Conservation (phyloP, 2,888 invertebrate species). For the Herminia tarsipennalis region DNA sequence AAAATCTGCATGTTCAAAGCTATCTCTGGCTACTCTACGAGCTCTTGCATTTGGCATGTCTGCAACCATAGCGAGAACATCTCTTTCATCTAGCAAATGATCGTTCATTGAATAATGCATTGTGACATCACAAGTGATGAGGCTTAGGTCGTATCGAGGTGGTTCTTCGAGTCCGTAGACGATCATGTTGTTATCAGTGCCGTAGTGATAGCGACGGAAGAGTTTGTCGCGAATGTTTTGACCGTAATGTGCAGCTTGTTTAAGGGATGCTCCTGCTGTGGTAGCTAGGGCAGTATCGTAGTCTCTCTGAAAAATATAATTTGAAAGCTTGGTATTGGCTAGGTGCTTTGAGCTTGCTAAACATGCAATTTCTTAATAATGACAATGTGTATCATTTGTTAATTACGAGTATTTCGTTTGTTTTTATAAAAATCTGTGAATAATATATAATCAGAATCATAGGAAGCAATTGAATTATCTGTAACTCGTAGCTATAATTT, state of each 20-base stretch:
- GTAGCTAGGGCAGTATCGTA: not conserved
- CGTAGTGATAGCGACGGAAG: conserved; percentile 65
- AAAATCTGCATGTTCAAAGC: conserved; percentile 62
- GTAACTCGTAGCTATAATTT: too few relatives aligned
- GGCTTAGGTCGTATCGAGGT: conserved; percentile 58
- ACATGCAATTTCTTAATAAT: too few relatives aligned
- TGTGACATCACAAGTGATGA: conserved; percentile 54
- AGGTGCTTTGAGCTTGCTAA: too few relatives aligned
- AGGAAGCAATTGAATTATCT: too few relatives aligned
- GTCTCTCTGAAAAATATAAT: conserved; percentile 17
- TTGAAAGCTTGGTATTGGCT: not conserved
- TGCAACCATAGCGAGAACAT: conserved; percentile 61
- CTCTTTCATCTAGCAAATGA: conserved; percentile 55
- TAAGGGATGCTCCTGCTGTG: conserved; percentile 57
- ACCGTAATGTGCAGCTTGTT: conserved; percentile 70
- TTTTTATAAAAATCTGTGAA: too few relatives aligned
- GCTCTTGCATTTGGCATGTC: conserved; percentile 59
- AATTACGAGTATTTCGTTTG: too few relatives aligned
- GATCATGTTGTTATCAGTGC: conserved; percentile 45
- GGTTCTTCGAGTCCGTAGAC: conserved; percentile 54
- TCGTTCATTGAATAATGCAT: conserved; percentile 68
- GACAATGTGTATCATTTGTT: too few relatives aligned
- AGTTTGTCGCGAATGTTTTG: conserved; percentile 64
- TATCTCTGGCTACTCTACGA: conserved; percentile 57
- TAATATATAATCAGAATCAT: too few relatives aligned